phyloP scores from a whole-genome alignment of 2,888 invertebrate species.

The Torymus aiolomorphi region DNA sequence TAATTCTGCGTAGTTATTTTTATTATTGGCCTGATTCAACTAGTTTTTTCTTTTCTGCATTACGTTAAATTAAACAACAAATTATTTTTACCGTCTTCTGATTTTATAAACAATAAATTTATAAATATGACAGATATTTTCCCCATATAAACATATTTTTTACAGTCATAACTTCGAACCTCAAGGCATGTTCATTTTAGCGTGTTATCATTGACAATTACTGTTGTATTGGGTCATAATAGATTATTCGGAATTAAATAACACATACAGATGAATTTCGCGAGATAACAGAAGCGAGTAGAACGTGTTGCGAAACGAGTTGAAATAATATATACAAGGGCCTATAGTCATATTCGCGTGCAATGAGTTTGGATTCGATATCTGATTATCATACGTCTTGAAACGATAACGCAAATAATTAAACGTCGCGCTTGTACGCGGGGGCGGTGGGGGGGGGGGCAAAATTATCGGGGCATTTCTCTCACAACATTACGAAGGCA shows the following conservation, averaged over 20 bases:
- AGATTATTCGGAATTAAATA: constrained; percentile 14
- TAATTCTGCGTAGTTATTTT: too few species aligned
- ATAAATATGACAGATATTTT: too few species aligned
- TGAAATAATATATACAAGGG: constrained; percentile 37
- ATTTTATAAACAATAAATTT: too few species aligned
- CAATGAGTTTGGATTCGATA: constrained; percentile 67
- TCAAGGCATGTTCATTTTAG: too few species aligned
- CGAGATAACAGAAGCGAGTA: neutral
- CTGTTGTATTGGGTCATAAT: neutral
- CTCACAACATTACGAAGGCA: constrained; percentile 36
- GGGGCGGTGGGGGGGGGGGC: neutral
- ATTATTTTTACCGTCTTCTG: too few species aligned
- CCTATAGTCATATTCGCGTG: constrained; percentile 33
- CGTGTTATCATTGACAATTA: too few species aligned
- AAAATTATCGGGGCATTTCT: constrained; percentile 52
- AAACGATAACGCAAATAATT: constrained; percentile 71
- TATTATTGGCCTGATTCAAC: too few species aligned
- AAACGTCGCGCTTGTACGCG: constrained; percentile 64
- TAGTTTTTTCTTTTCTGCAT: too few species aligned
- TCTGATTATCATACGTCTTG: constrained; percentile 73
- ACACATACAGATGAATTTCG: constrained; percentile 1
- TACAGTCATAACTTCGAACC: too few species aligned
- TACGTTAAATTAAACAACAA: too few species aligned
- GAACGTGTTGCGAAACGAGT: neutral
- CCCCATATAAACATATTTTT: too few species aligned